phyloP scores from a whole-genome alignment of 2,113 vertebrate species.

The Elachura formosa region DNA sequence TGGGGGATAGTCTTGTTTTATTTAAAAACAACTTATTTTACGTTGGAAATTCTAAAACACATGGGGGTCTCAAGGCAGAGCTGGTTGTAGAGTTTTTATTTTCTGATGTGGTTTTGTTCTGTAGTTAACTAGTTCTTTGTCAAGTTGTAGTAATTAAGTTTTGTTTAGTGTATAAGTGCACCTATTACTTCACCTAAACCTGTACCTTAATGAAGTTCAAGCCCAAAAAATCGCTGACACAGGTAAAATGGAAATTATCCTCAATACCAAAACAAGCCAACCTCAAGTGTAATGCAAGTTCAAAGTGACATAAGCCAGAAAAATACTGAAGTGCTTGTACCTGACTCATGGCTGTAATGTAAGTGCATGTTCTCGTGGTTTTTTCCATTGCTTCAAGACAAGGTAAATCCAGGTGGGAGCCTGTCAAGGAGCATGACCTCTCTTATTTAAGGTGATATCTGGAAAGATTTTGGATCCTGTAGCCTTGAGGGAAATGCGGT shows the following conservation, averaged over 20 bases:
- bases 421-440: not conserved
- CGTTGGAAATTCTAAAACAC: not conserved
- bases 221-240: not conserved
- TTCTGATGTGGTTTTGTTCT: constrained; percentile 12
- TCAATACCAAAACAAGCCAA: not conserved
- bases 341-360: not conserved
- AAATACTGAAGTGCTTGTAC: not conserved
- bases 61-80: not conserved
- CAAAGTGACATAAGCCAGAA: not conserved
- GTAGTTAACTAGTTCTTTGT: not conserved
- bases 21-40: not conserved
- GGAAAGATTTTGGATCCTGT: not conserved
- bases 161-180: not conserved
- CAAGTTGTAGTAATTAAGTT: not conserved
- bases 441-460: not conserved
- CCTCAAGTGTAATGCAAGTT: not conserved
- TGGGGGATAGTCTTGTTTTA: not conserved
- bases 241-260: not conserved
- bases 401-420: not conserved
- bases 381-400: not conserved
- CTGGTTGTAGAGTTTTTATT: not conserved
- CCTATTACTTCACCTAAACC: not conserved
- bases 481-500: not conserved
- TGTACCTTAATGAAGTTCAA: not conserved
- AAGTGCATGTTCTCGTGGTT: not conserved